Evolutionary conservation across 2,797 vertebrate genomes (phyloP), one percentile per base, ranked within the genome.

Genomic region (Chiroxiphia lanceolata): DNA sequence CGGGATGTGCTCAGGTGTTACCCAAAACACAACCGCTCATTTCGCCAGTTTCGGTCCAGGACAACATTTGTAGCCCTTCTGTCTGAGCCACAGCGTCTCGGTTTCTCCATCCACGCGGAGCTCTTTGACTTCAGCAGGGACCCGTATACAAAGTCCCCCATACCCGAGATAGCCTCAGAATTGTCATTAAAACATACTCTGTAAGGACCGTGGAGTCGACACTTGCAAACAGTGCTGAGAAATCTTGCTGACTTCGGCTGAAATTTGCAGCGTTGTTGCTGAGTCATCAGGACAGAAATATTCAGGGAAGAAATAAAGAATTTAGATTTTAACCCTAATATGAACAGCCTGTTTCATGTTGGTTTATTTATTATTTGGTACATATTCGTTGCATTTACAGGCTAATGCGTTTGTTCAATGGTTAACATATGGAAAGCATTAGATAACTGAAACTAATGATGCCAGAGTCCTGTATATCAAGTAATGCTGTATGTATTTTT

Each of bases 41-140:
- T 50, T 4, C 2, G 3, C 26, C 15, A 29, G 5, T 56, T 79
- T 31, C 26, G 0, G 9, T 7, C 1, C 2, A 4, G 65, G 16
- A 3, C 19, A 13, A 0, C 7, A 0, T 1, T 1, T 13, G 40
- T 4, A 20, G 17, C 22, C 4, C 10, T 3, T 31, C 25, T 6
- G 33, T 3, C 48, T 10, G 40, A 26, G 17, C 34, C 23, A 2
- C 10, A 2, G 14, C 2, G 6, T 6, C 44, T 31, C 14, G 51
- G 15, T 27, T 82, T 42, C 47, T 44, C 31, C 70, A 7, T 56
- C 31, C n/a, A 0, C 0, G 7, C 23, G 21, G 33, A n/a, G 25
- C 25, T 29, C 15, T 53, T 27, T 21, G 42, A 5, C 44, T 72
- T 48, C 5, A 4, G 27, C 17, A 26, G 27, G 42, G 20, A 7